Conservation (phyloP, 2,797 vertebrate genomes). For the Falco naumanni region DNA sequence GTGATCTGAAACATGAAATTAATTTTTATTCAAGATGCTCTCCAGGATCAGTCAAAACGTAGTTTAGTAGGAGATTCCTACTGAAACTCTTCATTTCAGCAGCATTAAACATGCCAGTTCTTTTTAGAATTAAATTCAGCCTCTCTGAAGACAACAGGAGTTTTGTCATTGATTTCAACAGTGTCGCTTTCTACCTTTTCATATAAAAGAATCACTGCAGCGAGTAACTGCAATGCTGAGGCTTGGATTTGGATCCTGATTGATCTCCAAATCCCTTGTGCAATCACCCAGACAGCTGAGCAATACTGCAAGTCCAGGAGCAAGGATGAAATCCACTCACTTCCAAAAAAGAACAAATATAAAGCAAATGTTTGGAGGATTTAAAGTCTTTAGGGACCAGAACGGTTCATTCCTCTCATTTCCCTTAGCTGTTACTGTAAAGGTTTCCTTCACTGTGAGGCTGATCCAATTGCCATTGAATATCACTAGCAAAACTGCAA, state of each 20-base stretch:
- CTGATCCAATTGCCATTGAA: not conserved
- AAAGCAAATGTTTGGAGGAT: slow-evolving; percentile 25
- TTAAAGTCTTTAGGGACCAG: slow-evolving; percentile 26
- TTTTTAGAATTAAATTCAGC: not conserved
- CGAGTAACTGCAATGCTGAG: not conserved
- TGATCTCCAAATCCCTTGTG: slow-evolving; percentile 43
- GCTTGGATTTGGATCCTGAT: not conserved
- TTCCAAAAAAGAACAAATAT: not conserved
- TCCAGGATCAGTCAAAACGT: not conserved
- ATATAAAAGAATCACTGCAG: not conserved
- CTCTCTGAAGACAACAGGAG: not conserved
- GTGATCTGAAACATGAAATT: not conserved
- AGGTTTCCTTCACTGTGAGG: not conserved
- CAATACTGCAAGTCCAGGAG: not conserved
- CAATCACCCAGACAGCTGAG: slow-evolving; percentile 6
- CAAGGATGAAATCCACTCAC: not conserved
- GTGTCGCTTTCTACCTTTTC: not conserved
- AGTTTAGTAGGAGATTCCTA: not conserved
- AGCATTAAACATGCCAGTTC: not conserved
- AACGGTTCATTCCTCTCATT: slow-evolving; percentile 12
- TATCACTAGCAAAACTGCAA: not conserved
- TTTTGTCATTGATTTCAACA: not conserved
- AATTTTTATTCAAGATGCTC: not conserved
- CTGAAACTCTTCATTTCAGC: not conserved
- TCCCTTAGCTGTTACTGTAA: not conserved